Base-by-base conservation (phyloP, 2,888 invertebrate genomes). In the Hermodice carunculata region DNA sequence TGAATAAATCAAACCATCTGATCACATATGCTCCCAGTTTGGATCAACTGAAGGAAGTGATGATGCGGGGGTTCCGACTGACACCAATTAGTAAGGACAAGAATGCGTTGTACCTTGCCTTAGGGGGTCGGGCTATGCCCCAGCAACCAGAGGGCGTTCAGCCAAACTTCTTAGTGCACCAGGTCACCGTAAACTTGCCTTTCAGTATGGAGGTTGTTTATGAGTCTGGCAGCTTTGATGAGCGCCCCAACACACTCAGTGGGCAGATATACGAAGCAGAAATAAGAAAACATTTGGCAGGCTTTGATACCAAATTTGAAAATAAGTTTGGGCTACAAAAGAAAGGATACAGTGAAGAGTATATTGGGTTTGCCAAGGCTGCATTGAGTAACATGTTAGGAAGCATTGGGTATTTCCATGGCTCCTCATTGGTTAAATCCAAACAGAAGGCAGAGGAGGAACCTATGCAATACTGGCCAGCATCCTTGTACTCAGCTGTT, bases 361-460 rank as follows among this genome's bases (percentile, higher is more conserved):
- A 90, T 2, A 89, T 91, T 17, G 91, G 92, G 65, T 89, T 95
- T 48, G 98, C 96, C 0, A 91, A 93, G 80, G 91, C 94, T 24
- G 94, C 94, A 0, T 84, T 98, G 53, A 95, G 97, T 67, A 98
- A 98, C 85, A 92, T 98, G 92, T 78, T 99, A 0, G 99, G 99
- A 0, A 93, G 98, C 0, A 92, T 99, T 64, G 98, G 99, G 0
- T 98, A 98, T 84, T 99, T 98, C 87, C 94, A 96, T 86, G 99
- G 99, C 0, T 90, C 92, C 0, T 94, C 96, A 0, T 88, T 92
- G 49, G 98, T 99, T 0, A 74, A 81, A 64, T 86, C 86, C 0
- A n/a, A n/a, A n/a, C 61, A 67, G 5, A 78, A 83, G 65, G 82
- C 79, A 51, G 95, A 93, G 0, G 90, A 90, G 70, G 93, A 92